Evolutionary conservation across 2,797 vertebrate genomes (phyloP).

Genomic region (Chaenodraco wilsoni): DNA sequence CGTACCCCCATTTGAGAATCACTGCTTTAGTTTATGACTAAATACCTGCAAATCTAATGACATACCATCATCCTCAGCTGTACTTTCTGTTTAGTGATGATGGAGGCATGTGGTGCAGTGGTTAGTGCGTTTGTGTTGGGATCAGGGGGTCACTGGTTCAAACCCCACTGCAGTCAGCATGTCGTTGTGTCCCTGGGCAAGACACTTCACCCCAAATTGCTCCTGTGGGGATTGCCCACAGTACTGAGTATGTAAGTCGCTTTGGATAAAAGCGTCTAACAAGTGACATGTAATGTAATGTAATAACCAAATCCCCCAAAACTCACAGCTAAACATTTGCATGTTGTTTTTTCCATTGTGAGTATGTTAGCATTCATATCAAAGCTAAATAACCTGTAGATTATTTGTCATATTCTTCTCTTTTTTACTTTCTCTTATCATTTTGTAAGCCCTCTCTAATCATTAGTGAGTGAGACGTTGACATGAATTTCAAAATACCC

Average conservation of each 20-base stretch:
- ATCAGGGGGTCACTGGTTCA: too few relatives aligned
- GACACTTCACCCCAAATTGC: too few relatives aligned
- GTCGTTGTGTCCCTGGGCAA: too few relatives aligned
- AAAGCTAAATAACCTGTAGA: background rate
- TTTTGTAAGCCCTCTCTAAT: background rate
- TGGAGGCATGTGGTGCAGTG: too few relatives aligned
- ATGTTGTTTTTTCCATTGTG: background rate
- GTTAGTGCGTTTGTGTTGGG: too few relatives aligned
- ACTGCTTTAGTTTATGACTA: background rate
- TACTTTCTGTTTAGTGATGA: background rate
- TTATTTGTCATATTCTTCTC: background rate
- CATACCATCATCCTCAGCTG: background rate
- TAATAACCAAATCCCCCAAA: background rate
- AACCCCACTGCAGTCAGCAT: too few relatives aligned
- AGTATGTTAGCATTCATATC: background rate
- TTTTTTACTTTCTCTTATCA: background rate
- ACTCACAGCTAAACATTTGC: background rate
- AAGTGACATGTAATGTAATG: too few relatives aligned
- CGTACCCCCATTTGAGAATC: too few relatives aligned
- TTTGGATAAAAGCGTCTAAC: too few relatives aligned
- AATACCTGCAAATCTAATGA: background rate
- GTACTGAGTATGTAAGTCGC: too few relatives aligned
- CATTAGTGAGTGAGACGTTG: background rate
- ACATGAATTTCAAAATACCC: background rate
- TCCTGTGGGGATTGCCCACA: too few relatives aligned